Evolutionary conservation across 2,797 vertebrate species (phyloP).

Genomic region (Myotis planiceps): DNA sequence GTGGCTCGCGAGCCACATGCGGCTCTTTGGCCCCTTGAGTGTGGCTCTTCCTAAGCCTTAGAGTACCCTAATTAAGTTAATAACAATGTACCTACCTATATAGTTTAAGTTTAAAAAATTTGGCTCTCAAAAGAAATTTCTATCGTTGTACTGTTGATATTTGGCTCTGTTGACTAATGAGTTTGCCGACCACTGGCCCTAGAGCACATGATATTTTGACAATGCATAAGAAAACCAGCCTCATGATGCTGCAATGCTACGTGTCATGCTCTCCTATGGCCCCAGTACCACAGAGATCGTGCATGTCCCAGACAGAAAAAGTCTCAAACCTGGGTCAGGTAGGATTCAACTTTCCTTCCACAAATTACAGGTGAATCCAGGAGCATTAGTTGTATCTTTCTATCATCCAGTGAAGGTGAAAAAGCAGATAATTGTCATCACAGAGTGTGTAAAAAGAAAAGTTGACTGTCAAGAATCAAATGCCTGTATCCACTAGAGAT

Average conservation of each 20-base stretch:
- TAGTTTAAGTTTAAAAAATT: no score
- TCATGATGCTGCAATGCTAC: not conserved
- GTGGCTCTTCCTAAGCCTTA: no score
- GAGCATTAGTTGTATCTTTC: not conserved
- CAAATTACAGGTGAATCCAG: not conserved
- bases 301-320: not conserved
- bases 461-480: not conserved
- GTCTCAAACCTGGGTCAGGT: fast-evolving
- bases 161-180: no score
- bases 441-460: not conserved
- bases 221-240: not conserved
- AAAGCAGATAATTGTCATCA: not conserved
- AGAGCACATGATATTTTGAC: not conserved
- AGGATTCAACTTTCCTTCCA: not conserved
- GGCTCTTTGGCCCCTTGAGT: no score
- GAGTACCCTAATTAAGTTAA: no score
- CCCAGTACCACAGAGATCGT: not conserved
- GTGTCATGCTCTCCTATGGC: fast-evolving
- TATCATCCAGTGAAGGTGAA: not conserved
- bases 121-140: no score
- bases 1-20: no score
- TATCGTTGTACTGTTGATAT: no score
- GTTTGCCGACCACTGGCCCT: not conserved
- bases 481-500: not conserved
- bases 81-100: no score